phyloP scores from a whole-genome alignment of 2,797 vertebrate genomes.

The Pseudochirops corinnae region DNA sequence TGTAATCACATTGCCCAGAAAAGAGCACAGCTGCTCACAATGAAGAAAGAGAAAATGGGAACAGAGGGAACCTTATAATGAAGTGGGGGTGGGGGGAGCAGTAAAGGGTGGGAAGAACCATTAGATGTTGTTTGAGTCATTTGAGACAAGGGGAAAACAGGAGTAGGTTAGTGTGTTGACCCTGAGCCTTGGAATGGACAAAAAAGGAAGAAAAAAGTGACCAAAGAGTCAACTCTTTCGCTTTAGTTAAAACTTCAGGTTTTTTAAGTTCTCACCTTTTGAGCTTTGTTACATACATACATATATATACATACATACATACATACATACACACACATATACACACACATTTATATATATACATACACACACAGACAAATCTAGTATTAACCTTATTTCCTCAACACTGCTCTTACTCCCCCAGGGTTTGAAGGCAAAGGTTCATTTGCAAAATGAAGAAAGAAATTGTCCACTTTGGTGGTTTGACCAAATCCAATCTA shows the following conservation, averaged over 20 bases:
- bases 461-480: neutral
- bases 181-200: conserved; percentile 38
- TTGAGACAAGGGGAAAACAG: conserved; percentile 73
- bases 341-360: too few relatives aligned
- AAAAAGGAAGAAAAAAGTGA: conserved; percentile 44
- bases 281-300: neutral
- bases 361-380: neutral
- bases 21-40: conserved; percentile 72
- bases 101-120: conserved; percentile 22
- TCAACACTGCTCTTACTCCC: neutral
- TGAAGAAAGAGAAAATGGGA: conserved; percentile 76
- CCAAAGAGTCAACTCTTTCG: conserved; percentile 29
- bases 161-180: conserved; percentile 58
- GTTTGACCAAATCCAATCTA: neutral
- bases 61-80: conserved; percentile 75
- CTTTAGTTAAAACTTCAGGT: neutral
- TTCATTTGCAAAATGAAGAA: conserved; percentile 49
- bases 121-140: conserved; percentile 70
- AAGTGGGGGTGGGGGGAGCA: conserved; percentile 41
- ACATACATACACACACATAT: too few relatives aligned
- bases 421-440: neutral
- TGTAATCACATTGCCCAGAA: conserved; percentile 72
- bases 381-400: neutral
- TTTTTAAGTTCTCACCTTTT: neutral
- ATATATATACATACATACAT: too few relatives aligned